A percentile compares a stretch with the other conserved stretches of the same genome.
These are phyloP conservation scores for Antrozous pallidus DNA, from an alignment of 2,797 vertebrate genomes.

Conservation along the genomic window DNA sequence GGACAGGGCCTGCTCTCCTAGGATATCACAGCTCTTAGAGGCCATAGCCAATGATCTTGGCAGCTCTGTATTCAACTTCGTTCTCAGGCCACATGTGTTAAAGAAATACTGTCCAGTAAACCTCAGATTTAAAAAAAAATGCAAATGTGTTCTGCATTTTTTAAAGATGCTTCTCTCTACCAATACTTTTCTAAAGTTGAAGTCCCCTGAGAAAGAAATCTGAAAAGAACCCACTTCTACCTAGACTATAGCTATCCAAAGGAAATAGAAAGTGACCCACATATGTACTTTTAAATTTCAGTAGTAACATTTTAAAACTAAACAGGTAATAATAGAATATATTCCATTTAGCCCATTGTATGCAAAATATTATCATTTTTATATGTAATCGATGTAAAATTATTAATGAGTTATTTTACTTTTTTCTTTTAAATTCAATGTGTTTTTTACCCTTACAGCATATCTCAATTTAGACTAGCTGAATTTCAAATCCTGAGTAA, in stretches of 20 bases:
- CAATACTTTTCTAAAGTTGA: not conserved
- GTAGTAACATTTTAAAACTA: not conserved
- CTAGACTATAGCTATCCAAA: not conserved
- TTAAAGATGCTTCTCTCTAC: not conserved
- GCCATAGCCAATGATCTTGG: not conserved
- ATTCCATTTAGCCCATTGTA: not conserved
- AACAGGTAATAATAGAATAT: not conserved
- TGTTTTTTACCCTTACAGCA: not conserved
- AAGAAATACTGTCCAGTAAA: not conserved
- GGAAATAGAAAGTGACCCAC: not conserved
- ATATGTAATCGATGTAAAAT: not conserved
- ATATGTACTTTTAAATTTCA: not conserved
- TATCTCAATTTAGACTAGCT: not conserved
- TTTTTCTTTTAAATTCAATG: not conserved
- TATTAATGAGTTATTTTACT: not conserved
- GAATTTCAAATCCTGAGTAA: not conserved
- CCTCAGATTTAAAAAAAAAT: slow-evolving; percentile 23
- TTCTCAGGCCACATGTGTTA: slow-evolving; percentile 3
- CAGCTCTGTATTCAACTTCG: slow-evolving; percentile 1
- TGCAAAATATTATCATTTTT: slow-evolving; percentile 3
- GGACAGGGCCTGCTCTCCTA: not conserved
- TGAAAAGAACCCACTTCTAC: not conserved
- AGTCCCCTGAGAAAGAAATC: not conserved
- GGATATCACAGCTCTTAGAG: not conserved
- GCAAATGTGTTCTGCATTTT: slow-evolving; percentile 49